Evolutionary conservation across 2,797 vertebrate species (phyloP).

Genomic region (Fringilla coelebs): DNA sequence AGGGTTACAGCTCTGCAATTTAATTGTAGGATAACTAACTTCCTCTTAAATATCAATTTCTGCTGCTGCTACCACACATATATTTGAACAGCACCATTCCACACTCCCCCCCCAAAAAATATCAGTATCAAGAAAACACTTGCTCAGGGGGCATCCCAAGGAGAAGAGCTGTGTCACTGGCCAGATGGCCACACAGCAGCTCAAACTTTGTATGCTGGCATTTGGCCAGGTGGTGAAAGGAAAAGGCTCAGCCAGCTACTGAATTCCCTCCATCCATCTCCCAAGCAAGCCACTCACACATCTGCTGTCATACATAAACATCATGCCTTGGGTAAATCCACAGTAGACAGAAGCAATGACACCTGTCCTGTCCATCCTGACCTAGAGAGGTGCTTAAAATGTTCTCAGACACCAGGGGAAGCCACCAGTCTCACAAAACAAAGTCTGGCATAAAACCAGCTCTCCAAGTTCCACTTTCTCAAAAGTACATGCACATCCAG

Average conservation of each 20-base stretch:
- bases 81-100: fast-evolving
- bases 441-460: not conserved
- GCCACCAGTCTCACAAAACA: not conserved
- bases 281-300: not conserved
- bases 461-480: not conserved
- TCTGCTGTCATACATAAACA: not conserved
- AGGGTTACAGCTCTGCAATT: not conserved
- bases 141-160: fast-evolving
- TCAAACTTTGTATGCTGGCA: not conserved
- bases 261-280: not conserved
- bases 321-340: not conserved
- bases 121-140: not conserved
- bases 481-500: not conserved
- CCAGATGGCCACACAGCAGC: not conserved
- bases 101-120: not conserved
- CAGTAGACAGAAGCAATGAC: fast-evolving
- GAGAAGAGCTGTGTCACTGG: not conserved
- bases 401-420: not conserved
- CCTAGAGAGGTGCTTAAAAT: not conserved
- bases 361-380: not conserved
- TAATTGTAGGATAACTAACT: not conserved
- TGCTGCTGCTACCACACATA: not conserved
- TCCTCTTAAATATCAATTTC: not conserved
- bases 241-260: not conserved
- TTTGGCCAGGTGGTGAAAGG: not conserved